Base-by-base conservation (phyloP, 2,888 invertebrate genomes). In the Scaeva pyrastri region DNA sequence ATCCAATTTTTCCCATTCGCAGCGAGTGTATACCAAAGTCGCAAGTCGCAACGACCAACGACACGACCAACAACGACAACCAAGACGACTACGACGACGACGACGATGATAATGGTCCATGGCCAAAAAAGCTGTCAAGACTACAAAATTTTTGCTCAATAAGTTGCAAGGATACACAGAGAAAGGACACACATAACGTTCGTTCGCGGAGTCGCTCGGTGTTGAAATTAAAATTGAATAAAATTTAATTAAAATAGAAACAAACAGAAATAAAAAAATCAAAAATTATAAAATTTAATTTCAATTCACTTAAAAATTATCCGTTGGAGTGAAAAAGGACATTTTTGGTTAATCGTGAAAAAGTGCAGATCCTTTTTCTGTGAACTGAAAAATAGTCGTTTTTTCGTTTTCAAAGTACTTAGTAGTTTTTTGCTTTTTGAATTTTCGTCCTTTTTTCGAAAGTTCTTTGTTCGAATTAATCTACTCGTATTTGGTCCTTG, bases 151-250 rank as follows among this genome's bases (percentile, higher is more conserved):
- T 77, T 90, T 91, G 91, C 92, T 90, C 92, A 92, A 92, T 92
- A 91, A 91, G 92, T 92, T 91, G 91, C 91, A 91, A 91, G 91
- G 92, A 90, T 91, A 92, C 91, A 91, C 91, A 90, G 92, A 91
- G 92, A 90, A 89, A 91, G 92, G 92, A 91, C 92, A 91, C 91
- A 90, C 90, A 90, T 90, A 77, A 52, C 76, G 83, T 88, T 88
- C 81, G 88, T 88, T 88, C 85, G 87, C 74, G 82, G 82, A 85
- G 78, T 88, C 79, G 84, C 83, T 87, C 87, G 82, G 85, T 75
- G 87, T 87, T 80, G 72, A 56, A 82, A 82, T 60, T 58, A 52
- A 56, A 31, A 31, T 48, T 39, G 16, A 66, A 31, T 19, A 8
- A 64, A 55, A 43, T 14, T 66, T 23, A 23, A 21, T 11, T 5